phyloP scores from a whole-genome alignment of 2,888 invertebrate species.

The Diloba caeruleocephala region DNA sequence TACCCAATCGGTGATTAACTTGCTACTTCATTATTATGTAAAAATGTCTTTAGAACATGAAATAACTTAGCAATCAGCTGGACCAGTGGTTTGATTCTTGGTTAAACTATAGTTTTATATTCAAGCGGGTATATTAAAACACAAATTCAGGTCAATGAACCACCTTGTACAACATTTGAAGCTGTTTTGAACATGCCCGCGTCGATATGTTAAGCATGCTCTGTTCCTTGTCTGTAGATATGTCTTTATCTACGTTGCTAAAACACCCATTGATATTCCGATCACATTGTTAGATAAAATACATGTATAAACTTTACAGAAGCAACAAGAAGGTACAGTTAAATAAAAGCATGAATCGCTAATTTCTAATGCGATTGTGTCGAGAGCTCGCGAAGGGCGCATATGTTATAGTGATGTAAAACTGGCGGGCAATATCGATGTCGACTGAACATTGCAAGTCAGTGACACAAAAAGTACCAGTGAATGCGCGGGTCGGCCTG shows the following conservation, averaged over 20 bases:
- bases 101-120: too few relatives aligned
- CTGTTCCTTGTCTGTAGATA: neutral
- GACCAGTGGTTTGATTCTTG: too few relatives aligned
- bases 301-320: conserved; percentile 37
- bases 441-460: conserved; percentile 33
- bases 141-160: too few relatives aligned
- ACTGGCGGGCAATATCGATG: conserved; percentile 41
- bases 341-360: conserved; percentile 61
- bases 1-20: too few relatives aligned
- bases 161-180: too few relatives aligned
- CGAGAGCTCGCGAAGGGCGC: conserved; percentile 50
- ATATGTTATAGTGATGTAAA: conserved; percentile 49
- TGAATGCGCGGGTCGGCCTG: conserved; percentile 27
- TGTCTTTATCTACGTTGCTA: neutral
- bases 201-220: too few relatives aligned
- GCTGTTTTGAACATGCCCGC: too few relatives aligned
- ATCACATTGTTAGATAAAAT: conserved; percentile 32
- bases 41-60: too few relatives aligned
- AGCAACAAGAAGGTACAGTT: conserved; percentile 56
- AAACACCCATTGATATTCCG: conserved; percentile 35
- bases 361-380: conserved; percentile 60
- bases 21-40: too few relatives aligned
- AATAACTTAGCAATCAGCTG: too few relatives aligned
- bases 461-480: conserved; percentile 19
- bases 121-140: too few relatives aligned